Conservation (phyloP, 2,797 vertebrate species). For the Melanotaenia parkinsoni region DNA sequence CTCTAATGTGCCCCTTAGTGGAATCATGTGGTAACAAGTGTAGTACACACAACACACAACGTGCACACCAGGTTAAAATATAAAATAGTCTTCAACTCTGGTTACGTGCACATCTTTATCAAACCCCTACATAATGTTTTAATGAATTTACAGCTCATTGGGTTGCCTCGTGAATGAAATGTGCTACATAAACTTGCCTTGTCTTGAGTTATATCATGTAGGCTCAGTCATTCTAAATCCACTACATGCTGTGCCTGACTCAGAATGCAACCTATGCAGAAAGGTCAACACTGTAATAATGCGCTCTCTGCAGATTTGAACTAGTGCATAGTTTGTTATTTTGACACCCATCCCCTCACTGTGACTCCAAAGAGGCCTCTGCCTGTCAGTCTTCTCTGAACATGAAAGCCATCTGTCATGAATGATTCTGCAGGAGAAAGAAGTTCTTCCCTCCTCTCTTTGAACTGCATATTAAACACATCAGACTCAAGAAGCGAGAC, state of each 20-base stretch:
- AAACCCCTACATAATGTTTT: too few relatives aligned
- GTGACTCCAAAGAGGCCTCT: slow-evolving; percentile 44
- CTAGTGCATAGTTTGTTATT: slow-evolving; percentile 13
- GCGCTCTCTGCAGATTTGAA: slow-evolving; percentile 3
- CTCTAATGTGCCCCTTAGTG: too few relatives aligned
- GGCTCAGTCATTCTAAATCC: not conserved
- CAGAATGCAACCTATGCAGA: not conserved
- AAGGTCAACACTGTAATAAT: not conserved
- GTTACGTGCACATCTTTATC: too few relatives aligned
- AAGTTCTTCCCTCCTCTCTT: slow-evolving; percentile 49
- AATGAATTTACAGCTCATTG: too few relatives aligned
- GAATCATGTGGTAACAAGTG: too few relatives aligned
- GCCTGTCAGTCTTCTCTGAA: slow-evolving; percentile 38
- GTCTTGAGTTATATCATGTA: not conserved
- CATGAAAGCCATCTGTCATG: slow-evolving; percentile 66
- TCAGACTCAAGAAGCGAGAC: slow-evolving; percentile 57
- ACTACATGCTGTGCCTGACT: not conserved
- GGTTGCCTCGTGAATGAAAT: too few relatives aligned
- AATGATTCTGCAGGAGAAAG: slow-evolving; percentile 57
- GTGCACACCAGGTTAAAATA: too few relatives aligned
- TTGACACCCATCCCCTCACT: slow-evolving; percentile 41
- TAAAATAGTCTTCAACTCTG: too few relatives aligned
- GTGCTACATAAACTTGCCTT: too few relatives aligned
- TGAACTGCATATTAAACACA: slow-evolving; percentile 64
- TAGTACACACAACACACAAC: too few relatives aligned